Base-by-base conservation (phyloP, 30 jellyfish, hydroid and myxozoan species). In the Calvadosia cruxmelitensis region DNA sequence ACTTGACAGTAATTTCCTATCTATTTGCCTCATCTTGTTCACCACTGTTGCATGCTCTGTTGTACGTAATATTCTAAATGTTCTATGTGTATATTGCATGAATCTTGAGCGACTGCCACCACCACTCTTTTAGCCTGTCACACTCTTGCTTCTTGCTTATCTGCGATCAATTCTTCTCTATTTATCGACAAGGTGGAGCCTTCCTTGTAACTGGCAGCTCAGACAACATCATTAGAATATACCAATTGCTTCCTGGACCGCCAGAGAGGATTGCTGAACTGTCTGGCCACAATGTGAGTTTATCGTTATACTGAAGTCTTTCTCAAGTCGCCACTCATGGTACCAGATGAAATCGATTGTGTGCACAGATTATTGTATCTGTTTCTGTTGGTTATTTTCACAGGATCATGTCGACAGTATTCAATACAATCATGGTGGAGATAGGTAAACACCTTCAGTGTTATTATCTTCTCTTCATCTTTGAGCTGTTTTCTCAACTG, bases 381-480 rank as follows among this genome's bases (percentile, higher is more conserved):
- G 57, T 31, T 32, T 50, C 24, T 61, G 53, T 67, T 35, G 20
- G 2, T 33, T 42, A 2, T 63, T 33, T 34, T 5, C 53, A 3
- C 63, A 87, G 97, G 97, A 87, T 53, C 97, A 87, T 64, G 97
- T 87, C 27, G 97, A 87, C 61, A 87, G 97, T 49, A 87, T 87
- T 25, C 85, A 81, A 49, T 87, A 49, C 87, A 80, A 75, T 34
- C 87, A 87, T 74, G 75, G 64, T 20, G 94, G 97, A 7, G 78
- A 68, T 78, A 80, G 92, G 97, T 87, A 74, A 35, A 77, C 34
- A 2, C 29, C 29, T 63, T 31, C 68, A 33, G n/a, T 31, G 36
- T 67, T 67, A 32, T 31, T 13, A 2, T 67, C 7, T 30, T 34
- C 64, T 29, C 64, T 30, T 29, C 16, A 23, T 29, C 73, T 64